Conservation (phyloP, 2,113 vertebrate genomes). For the Laticauda colubrina region DNA sequence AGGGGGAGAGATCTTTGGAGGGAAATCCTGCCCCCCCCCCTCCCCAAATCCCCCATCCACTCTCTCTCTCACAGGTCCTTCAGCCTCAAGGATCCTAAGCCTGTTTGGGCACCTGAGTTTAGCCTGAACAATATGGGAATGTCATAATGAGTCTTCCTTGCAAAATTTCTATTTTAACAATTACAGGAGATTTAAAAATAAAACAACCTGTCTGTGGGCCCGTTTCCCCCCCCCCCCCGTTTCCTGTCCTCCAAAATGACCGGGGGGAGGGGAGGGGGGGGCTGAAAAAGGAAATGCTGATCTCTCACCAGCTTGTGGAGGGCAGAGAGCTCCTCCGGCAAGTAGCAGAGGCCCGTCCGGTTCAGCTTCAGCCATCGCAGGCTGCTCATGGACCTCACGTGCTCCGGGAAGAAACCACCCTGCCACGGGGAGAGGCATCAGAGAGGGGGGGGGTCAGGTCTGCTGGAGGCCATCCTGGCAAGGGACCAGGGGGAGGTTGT, state of each 20-base stretch:
- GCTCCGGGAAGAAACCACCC: constrained; percentile 96
- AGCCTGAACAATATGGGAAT: neutral
- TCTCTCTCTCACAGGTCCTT: too few relatives aligned
- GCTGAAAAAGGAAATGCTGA: rapidly evolving
- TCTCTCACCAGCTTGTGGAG: constrained; percentile 94
- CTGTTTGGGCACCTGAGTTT: neutral
- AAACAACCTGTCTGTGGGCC: neutral
- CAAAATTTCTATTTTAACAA: neutral
- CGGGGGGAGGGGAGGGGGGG: neutral
- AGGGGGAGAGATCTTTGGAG: neutral
- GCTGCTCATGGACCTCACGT: constrained; percentile 94
- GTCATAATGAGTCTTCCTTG: neutral
- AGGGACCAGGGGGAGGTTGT: neutral
- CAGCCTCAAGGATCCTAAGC: neutral
- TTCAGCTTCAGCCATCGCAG: constrained; percentile 97
- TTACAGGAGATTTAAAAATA: neutral
- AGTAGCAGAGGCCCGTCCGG: constrained; percentile 92
- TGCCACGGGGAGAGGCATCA: constrained; percentile 30
- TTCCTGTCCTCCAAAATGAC: too few relatives aligned
- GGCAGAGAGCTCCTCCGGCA: constrained; percentile 92
- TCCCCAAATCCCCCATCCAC: neutral
- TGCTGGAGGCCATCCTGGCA: neutral
- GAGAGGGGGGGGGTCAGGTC: neutral
- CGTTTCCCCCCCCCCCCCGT: too few relatives aligned
- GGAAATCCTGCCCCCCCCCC: neutral